phyloP scores from a whole-genome alignment of 2,888 invertebrate genomes.

The Nemotelus pantherinus region DNA sequence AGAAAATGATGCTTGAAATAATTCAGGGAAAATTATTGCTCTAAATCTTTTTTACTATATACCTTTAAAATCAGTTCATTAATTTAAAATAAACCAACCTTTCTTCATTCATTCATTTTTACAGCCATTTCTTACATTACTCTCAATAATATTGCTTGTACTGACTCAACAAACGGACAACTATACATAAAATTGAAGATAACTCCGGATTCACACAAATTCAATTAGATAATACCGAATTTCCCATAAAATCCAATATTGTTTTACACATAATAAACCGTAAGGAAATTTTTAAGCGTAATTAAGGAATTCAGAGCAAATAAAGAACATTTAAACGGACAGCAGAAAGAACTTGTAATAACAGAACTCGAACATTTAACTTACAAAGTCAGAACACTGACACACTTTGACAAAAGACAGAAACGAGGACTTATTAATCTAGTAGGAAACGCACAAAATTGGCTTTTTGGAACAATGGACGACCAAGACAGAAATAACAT shows the following conservation, averaged over 20 bases:
- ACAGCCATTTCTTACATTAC: too few relatives aligned
- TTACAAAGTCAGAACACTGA: conserved; percentile 19
- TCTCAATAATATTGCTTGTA: too few relatives aligned
- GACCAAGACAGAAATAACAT: conserved; percentile 42
- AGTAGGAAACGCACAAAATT: conserved; percentile 36
- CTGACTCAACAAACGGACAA: too few relatives aligned
- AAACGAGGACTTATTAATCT: conserved; percentile 41
- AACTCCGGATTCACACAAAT: too few relatives aligned
- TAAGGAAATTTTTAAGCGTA: not conserved
- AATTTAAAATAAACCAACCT: too few relatives aligned
- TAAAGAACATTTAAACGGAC: conserved; percentile 8
- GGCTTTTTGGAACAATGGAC: conserved; percentile 45
- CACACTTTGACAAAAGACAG: conserved; percentile 35
- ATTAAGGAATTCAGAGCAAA: conserved; percentile 22
- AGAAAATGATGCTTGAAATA: too few relatives aligned
- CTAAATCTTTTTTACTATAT: too few relatives aligned
- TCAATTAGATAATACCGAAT: not conserved
- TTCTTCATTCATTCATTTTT: too few relatives aligned
- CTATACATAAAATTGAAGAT: too few relatives aligned
- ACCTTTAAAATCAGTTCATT: too few relatives aligned
- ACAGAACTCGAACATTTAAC: conserved; percentile 31
- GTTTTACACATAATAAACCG: conserved; percentile 29
- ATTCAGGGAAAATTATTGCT: too few relatives aligned
- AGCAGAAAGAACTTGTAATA: conserved; percentile 15
- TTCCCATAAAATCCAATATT: not conserved